Base-by-base conservation (phyloP, 2,888 invertebrate genomes). In the Pardosa pseudoannulata region DNA sequence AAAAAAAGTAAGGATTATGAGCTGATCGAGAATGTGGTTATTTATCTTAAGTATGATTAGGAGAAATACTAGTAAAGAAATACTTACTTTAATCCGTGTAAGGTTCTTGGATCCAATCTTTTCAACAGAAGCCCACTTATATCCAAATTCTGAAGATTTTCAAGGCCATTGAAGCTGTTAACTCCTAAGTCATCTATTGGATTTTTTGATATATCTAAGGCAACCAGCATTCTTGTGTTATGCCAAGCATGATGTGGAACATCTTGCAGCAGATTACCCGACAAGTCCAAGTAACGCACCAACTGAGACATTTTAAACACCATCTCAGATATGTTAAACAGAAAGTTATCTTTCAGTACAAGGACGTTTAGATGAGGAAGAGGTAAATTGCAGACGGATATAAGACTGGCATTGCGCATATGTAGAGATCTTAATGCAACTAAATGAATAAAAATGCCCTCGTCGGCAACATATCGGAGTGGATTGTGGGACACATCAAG, bases 141-240 rank as follows among this genome's bases (percentile, higher is more conserved):
- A 89, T 95, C 94, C 88, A 96, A 92, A 90, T 95, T 95, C 90
- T 95, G 94, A 56, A 97, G 92, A 16, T 95, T 94, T 16, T 95
- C 94, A 88, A 96, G 92, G 82, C 95, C 94, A 16, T 94, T 79
- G 75, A 90, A 90, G 65, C 90, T 90, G 68, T 89, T 89, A 67
- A 89, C 88, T 68, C 90, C 90, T 46, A 90, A 71, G 13, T 90
- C 88, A 92, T 94, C 93, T 87, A 97, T 94, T 9, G 96, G 96
- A 92, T 97, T 97, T 90, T 94, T 94, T 0, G 96, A 96, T 78
- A 97, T 91, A 91, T 96, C 96, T 78, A 97, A 93, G 67, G 94
- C 93, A 89, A 96, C 94, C 88, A 97, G 93, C 88, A 94, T 93
- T 87, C 93, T 94, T 88, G 96, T 93, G 91, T 95, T 92, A 90